These are phyloP conservation scores for Rhipidura dahli DNA, from an alignment of 2,113 vertebrate genomes.

Conservation along the genomic window DNA sequence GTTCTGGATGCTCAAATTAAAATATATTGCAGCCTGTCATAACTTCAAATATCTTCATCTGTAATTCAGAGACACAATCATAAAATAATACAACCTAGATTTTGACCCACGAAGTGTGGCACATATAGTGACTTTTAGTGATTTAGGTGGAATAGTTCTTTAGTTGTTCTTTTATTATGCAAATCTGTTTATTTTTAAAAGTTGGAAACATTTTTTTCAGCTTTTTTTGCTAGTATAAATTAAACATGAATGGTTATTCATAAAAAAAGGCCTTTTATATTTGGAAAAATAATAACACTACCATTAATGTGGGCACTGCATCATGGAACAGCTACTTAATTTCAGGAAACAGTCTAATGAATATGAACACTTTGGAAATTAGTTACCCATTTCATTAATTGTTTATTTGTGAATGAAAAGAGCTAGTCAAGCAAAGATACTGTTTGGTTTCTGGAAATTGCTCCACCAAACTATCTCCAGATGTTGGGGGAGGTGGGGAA, in stretches of 20 bases:
- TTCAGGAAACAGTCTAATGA: conserved; percentile 77
- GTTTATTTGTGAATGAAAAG: conserved; percentile 77
- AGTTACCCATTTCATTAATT: conserved; percentile 78
- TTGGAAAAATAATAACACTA: neutral
- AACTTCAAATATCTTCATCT: neutral
- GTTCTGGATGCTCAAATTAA: neutral
- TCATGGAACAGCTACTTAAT: conserved; percentile 70
- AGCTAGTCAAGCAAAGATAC: conserved; percentile 68
- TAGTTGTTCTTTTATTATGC: neutral
- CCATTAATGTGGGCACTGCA: conserved; percentile 23
- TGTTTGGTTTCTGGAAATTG: conserved; percentile 73
- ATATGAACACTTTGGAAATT: conserved; percentile 77
- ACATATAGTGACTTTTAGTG: neutral
- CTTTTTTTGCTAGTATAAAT: neutral
- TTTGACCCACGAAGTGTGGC: neutral
- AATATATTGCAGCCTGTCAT: neutral
- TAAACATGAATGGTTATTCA: neutral
- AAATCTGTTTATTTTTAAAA: neutral
- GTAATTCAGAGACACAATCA: neutral
- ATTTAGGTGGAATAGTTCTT: neutral
- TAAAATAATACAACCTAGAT: neutral
- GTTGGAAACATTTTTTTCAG: neutral
- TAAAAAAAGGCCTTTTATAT: neutral
- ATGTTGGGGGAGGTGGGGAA: conserved; percentile 59
- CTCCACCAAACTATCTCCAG: conserved; percentile 77